Evolutionary conservation across 2,888 invertebrate genomes (phyloP).

Genomic region (Carcina quercana): DNA sequence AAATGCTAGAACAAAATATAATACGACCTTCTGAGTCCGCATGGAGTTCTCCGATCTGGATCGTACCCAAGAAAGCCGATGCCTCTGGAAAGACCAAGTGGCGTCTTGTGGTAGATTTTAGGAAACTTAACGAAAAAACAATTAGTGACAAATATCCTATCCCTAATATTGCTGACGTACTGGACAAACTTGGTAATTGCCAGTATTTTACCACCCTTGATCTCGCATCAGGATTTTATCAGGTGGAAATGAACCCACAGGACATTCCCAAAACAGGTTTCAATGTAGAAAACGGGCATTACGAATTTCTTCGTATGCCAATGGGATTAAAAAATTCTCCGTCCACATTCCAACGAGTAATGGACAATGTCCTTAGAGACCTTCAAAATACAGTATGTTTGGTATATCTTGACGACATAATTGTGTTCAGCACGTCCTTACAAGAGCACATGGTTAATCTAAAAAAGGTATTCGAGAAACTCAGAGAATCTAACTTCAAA

Average conservation of each 20-base stretch:
- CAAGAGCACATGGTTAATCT: constrained; percentile 10
- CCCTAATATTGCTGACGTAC: constrained; percentile 4
- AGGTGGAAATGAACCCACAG: constrained; percentile 9
- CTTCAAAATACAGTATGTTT: constrained; percentile 11
- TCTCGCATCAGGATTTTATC: constrained; percentile 10
- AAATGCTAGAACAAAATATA: constrained; percentile 7
- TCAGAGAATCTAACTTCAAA: constrained; percentile 10
- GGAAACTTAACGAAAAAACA: constrained; percentile 19
- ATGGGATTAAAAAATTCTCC: constrained; percentile 11
- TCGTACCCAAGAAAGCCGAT: constrained; percentile 14
- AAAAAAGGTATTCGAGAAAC: constrained; percentile 9
- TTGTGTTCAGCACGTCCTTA: constrained; percentile 10
- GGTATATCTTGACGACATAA: constrained; percentile 12
- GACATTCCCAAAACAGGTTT: constrained; percentile 12
- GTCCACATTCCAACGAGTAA: constrained; percentile 10
- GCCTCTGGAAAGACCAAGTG: constrained; percentile 10
- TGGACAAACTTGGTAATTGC: constrained; percentile 17
- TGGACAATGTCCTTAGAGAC: constrained; percentile 9
- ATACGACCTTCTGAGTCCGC: constrained; percentile 10
- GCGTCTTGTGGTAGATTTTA: constrained; percentile 15
- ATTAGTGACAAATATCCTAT: constrained; percentile 8
- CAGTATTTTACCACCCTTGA: constrained; percentile 21
- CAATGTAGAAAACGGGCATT: constrained; percentile 9
- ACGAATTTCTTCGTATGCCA: constrained; percentile 8
- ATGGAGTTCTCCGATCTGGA: constrained; percentile 13